These are phyloP conservation scores for Alloscopus bannaensis DNA, from an alignment of 2,888 invertebrate species.

Conservation along the genomic window DNA sequence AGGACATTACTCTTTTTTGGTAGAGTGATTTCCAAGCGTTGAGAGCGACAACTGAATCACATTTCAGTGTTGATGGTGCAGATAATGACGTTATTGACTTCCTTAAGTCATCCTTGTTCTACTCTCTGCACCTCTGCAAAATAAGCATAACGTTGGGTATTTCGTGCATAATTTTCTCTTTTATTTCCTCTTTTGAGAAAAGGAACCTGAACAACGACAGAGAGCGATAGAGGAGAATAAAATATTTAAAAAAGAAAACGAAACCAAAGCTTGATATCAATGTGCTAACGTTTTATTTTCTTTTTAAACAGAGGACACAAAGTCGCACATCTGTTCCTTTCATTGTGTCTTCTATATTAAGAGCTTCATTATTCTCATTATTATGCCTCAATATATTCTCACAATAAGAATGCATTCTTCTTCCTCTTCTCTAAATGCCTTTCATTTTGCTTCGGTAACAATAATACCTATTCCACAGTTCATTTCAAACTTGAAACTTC, in stretches of 20 bases:
- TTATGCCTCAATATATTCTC: background rate
- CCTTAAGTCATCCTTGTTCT: background rate
- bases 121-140: background rate
- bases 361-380: conserved; percentile 23
- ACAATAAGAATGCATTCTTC: conserved; percentile 7
- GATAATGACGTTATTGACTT: conserved; percentile 25
- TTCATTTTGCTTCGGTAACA: background rate
- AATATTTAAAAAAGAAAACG: conserved; percentile 17
- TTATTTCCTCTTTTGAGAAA: conserved; percentile 14
- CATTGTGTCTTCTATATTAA: conserved; percentile 2
- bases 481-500: no score
- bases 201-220: conserved; percentile 13
- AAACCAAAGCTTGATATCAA: no score
- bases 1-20: no score
- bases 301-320: conserved; percentile 9
- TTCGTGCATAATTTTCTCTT: conserved; percentile 9
- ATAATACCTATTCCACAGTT: conserved; percentile 1
- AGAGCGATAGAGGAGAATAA: conserved; percentile 7
- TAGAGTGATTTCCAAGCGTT: no score
- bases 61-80: conserved; percentile 4
- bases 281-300: no score
- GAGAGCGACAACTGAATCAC: no score
- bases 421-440: conserved; percentile 1
- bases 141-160: background rate
- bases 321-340: conserved; percentile 2